Evolutionary conservation across 2,797 vertebrate genomes (phyloP).

Genomic region (Phoxinus dragarum): DNA sequence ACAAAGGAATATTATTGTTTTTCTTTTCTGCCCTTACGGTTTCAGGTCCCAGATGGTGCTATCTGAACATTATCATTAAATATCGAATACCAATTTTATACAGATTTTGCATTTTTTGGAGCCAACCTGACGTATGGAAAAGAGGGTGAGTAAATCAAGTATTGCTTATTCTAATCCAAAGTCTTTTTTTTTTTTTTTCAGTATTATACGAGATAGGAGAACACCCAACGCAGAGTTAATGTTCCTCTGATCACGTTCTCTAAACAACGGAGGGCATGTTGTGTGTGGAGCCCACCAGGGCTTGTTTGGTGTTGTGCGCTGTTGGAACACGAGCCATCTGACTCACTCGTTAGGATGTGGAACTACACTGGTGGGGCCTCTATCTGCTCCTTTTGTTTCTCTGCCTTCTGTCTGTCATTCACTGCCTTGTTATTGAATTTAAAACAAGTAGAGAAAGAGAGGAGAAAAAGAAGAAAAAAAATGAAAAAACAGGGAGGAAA

Average conservation of each 20-base stretch:
- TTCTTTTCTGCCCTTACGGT: neutral
- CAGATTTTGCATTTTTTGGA: neutral
- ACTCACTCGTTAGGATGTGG: conserved; percentile 59
- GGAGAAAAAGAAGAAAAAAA: conserved; percentile 32
- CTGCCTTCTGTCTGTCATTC: conserved; percentile 74
- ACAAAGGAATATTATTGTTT: neutral
- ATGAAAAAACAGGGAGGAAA: conserved; percentile 63
- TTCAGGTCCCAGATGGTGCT: neutral
- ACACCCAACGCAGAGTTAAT: conserved; percentile 36
- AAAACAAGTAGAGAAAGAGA: conserved; percentile 58
- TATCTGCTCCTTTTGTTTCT: conserved; percentile 68
- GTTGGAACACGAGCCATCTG: conserved; percentile 36
- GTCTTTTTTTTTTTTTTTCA: neutral
- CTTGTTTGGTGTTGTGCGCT: conserved; percentile 40
- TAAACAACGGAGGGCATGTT: conserved; percentile 34
- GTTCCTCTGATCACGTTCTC: conserved; percentile 37
- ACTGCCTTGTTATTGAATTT: conserved; percentile 75
- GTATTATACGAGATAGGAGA: neutral
- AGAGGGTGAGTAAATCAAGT: neutral
- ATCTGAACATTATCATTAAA: neutral
- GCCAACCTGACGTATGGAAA: neutral
- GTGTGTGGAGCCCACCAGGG: conserved; percentile 39
- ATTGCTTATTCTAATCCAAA: neutral
- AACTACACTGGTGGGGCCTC: conserved; percentile 44
- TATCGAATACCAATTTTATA: neutral